These are phyloP conservation scores for Vulpes vulpes DNA, from an alignment of 2,113 vertebrate genomes.

Conservation along the genomic window DNA sequence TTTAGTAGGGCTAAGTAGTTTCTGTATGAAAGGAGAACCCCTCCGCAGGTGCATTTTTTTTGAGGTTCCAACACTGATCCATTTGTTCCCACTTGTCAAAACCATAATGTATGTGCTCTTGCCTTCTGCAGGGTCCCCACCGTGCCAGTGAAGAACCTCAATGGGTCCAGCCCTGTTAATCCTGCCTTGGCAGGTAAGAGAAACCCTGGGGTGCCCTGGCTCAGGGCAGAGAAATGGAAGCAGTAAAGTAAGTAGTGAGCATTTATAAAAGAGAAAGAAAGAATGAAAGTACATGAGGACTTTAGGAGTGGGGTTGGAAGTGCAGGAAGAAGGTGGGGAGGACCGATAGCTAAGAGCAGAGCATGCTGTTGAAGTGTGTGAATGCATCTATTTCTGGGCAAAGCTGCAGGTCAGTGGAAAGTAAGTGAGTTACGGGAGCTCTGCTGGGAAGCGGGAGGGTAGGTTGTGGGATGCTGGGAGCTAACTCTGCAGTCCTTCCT, in stretches of 20 bases:
- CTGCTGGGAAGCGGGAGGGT: not conserved
- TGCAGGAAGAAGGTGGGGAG: not conserved
- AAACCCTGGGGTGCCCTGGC: too few relatives aligned
- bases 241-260: fast-evolving
- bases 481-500: not conserved
- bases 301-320: too few relatives aligned
- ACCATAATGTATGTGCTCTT: not conserved
- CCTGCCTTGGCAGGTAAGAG: slow-evolving; percentile 94
- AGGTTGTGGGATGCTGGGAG: too few relatives aligned
- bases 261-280: not conserved
- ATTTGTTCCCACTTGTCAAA: not conserved
- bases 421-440: fast-evolving
- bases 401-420: not conserved
- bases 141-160: slow-evolving; percentile 96
- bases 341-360: not conserved
- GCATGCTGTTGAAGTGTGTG: not conserved
- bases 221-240: not conserved
- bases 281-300: not conserved
- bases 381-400: not conserved
- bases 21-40: not conserved
- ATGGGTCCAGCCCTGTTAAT: slow-evolving; percentile 94
- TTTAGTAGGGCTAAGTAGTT: not conserved
- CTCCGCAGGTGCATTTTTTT: too few relatives aligned
- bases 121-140: slow-evolving; percentile 91
- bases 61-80: fast-evolving